These are phyloP conservation scores for Pachyseris speciosa DNA, from an alignment of 64 coral and sea anemone species.

Conservation along the genomic window DNA sequence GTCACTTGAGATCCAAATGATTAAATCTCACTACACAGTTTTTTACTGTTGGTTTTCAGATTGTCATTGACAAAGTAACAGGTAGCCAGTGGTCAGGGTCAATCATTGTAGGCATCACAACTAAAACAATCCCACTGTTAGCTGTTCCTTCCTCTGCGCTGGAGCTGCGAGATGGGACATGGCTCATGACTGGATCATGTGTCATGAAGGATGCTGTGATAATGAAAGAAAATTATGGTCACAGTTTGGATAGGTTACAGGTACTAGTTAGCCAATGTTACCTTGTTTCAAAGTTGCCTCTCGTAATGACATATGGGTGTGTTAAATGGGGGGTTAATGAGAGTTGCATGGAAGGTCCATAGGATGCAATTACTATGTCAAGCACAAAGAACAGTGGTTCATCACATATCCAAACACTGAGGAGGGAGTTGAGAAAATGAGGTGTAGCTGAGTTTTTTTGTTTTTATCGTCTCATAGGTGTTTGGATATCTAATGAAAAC, in stretches of 20 bases:
- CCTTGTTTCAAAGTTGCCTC: neutral
- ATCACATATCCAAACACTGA: too few species aligned
- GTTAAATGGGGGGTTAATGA: neutral
- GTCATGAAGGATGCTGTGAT: constrained; percentile 72
- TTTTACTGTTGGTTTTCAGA: constrained; percentile 44
- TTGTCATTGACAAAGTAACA: constrained; percentile 67
- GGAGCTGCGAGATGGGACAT: constrained; percentile 46
- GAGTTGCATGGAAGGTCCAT: too few species aligned
- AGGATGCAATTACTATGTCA: too few species aligned
- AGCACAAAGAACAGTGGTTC: too few species aligned
- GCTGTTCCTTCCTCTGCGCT: constrained; percentile 43
- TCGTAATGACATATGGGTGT: neutral
- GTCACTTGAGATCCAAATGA: too few species aligned
- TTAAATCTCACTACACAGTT: neutral
- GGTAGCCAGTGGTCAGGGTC: constrained; percentile 65
- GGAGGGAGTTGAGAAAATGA: too few species aligned
- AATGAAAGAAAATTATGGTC: constrained; percentile 63
- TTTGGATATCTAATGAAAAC: too few species aligned
- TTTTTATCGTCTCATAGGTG: too few species aligned
- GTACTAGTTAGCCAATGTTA: neutral
- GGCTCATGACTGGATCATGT: constrained; percentile 49
- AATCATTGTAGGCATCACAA: constrained; percentile 67
- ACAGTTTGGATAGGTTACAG: constrained; percentile 62
- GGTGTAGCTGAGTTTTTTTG: too few species aligned
- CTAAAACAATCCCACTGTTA: constrained; percentile 52